A percentile compares a stretch with the other conserved stretches of the same genome.
These are phyloP conservation scores for Caenorhabditis becei DNA, from an alignment of 2,888 invertebrate species.

Conservation along the genomic window DNA sequence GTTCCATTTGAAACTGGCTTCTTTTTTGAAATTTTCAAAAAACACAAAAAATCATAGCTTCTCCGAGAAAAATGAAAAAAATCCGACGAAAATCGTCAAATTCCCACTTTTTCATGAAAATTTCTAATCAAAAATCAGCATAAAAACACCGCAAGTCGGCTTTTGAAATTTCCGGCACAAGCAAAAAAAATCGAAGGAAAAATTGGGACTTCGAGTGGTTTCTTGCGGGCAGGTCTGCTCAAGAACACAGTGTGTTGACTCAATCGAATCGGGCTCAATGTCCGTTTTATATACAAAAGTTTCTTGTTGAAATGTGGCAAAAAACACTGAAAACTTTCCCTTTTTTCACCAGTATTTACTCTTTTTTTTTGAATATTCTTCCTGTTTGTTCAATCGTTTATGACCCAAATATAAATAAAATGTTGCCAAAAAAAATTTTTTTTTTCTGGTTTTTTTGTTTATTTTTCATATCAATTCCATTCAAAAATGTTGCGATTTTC, in stretches of 20 bases:
- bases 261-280: constrained; percentile 40
- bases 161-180: constrained; percentile 3
- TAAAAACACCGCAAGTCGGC: too few species aligned
- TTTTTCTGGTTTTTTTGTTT: background rate
- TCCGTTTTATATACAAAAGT: constrained; percentile 7
- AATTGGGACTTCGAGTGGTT: too few species aligned
- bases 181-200: too few species aligned
- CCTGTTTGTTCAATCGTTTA: constrained; percentile 22
- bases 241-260: constrained; percentile 52
- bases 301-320: background rate
- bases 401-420: too few species aligned
- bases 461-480: background rate
- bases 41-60: too few species aligned
- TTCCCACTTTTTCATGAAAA: too few species aligned
- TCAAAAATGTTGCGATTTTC: constrained; percentile 38
- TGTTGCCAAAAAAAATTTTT: constrained; percentile 4
- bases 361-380: background rate
- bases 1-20: too few species aligned
- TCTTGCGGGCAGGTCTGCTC: too few species aligned
- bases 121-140: too few species aligned
- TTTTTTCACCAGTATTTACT: background rate
- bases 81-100: too few species aligned
- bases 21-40: too few species aligned
- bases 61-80: too few species aligned
- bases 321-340: background rate